Evolutionary conservation across 2,113 vertebrate species (phyloP).

Genomic region (Paramisgurnus dabryanus): DNA sequence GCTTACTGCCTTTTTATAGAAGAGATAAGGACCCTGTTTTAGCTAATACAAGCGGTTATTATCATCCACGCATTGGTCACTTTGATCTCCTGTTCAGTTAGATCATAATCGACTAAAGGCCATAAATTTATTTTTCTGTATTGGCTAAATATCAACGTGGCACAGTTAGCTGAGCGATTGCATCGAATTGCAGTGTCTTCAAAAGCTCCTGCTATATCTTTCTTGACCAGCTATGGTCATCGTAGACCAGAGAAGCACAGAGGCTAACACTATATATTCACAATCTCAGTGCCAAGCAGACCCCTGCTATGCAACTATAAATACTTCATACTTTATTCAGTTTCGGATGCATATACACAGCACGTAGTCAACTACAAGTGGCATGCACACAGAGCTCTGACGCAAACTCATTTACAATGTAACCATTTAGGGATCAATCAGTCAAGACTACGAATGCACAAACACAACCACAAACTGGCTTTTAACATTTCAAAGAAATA

Average conservation of each 20-base stretch:
- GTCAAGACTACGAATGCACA: constrained; percentile 21
- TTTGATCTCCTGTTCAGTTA: constrained; percentile 25
- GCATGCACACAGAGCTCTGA: constrained; percentile 11
- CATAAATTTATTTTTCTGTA: constrained; percentile 7
- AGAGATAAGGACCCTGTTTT: constrained; percentile 25
- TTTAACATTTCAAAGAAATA: not conserved
- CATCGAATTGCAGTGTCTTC: not conserved
- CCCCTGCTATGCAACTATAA: constrained; percentile 38
- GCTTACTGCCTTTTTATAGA: constrained; percentile 18
- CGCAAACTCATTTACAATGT: constrained; percentile 48
- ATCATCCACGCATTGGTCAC: constrained; percentile 21
- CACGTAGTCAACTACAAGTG: constrained; percentile 41
- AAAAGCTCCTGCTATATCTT: not conserved
- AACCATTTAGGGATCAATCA: constrained; percentile 46
- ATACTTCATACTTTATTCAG: constrained; percentile 48
- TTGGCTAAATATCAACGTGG: constrained; percentile 26
- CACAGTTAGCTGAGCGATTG: not conserved
- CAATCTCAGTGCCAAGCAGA: constrained; percentile 19
- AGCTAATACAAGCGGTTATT: constrained; percentile 33
- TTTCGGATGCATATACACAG: constrained; percentile 26
- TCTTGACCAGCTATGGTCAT: not conserved
- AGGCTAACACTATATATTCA: not conserved
- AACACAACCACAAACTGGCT: not conserved
- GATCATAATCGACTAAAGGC: constrained; percentile 40
- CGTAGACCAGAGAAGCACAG: too few species aligned